A percentile compares a stretch with the other conserved stretches of the same genome.
phyloP scores from a whole-genome alignment of 2,888 invertebrate species.

The Cataglyphis cursor region DNA sequence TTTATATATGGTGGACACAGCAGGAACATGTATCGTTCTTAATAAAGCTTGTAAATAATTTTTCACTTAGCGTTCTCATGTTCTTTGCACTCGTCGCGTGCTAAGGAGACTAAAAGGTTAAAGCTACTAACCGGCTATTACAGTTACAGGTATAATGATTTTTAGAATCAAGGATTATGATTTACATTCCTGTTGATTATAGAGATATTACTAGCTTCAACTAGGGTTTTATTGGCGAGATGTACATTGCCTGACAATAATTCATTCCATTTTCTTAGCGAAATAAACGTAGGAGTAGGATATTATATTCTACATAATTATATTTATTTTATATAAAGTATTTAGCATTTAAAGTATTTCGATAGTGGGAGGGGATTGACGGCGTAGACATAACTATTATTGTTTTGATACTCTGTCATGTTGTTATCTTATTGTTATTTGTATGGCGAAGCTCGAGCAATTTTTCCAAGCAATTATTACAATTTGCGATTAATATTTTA shows the following conservation, averaged over 20 bases:
- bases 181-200: constrained; percentile 31
- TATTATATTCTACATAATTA: no score
- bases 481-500: no score
- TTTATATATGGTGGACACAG: neutral
- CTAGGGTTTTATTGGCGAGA: neutral
- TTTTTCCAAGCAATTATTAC: no score
- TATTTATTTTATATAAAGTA: no score
- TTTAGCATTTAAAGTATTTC: no score
- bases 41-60: constrained; percentile 22
- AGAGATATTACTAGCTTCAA: constrained; percentile 10
- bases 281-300: no score
- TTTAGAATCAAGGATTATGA: constrained; percentile 20
- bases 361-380: no score
- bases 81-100: neutral
- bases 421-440: no score
- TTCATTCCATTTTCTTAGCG: no score
- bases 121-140: constrained; percentile 27
- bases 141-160: neutral
- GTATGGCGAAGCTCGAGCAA: no score
- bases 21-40: neutral
- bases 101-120: constrained; percentile 27
- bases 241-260: neutral
- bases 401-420: no score
- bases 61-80: constrained; percentile 30
- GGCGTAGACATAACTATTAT: no score